These are phyloP conservation scores for Formica exsecta DNA, from an alignment of 1,140 invertebrate genomes.

Conservation along the genomic window DNA sequence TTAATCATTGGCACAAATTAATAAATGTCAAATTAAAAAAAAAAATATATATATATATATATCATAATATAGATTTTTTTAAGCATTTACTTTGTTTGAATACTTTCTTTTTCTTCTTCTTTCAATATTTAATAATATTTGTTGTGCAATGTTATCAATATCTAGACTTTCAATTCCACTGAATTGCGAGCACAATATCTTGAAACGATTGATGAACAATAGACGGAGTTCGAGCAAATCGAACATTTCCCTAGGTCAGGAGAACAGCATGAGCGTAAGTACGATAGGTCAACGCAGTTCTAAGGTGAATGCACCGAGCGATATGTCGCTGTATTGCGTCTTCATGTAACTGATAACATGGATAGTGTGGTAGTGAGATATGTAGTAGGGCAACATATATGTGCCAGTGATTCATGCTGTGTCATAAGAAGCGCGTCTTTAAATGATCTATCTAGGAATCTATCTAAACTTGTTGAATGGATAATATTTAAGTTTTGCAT, in stretches of 20 bases:
- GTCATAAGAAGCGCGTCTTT: background rate
- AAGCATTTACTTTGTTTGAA: background rate
- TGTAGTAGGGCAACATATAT: conserved; percentile 72
- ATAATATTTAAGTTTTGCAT: background rate
- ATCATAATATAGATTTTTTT: conserved; percentile 1
- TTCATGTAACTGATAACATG: conserved; percentile 63
- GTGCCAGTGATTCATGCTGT: conserved; percentile 42
- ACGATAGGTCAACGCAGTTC: conserved; percentile 58
- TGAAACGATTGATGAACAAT: conserved; percentile 18
- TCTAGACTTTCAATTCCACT: background rate
- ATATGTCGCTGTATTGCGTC: conserved; percentile 64
- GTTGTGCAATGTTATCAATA: background rate
- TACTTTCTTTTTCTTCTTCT: background rate
- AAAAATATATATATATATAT: too few relatives aligned
- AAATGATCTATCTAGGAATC: background rate
- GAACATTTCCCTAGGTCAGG: conserved; percentile 79
- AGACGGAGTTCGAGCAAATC: conserved; percentile 75
- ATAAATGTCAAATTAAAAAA: background rate
- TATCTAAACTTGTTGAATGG: background rate
- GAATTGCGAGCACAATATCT: background rate
- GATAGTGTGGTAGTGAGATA: conserved; percentile 69
- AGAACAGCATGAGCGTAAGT: conserved; percentile 75
- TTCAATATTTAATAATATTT: background rate
- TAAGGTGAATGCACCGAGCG: conserved; percentile 67
- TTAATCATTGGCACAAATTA: background rate